Evolutionary conservation across 2,797 vertebrate genomes (phyloP), one percentile per base, ranked within the genome.

Genomic region (Mus minutoides): DNA sequence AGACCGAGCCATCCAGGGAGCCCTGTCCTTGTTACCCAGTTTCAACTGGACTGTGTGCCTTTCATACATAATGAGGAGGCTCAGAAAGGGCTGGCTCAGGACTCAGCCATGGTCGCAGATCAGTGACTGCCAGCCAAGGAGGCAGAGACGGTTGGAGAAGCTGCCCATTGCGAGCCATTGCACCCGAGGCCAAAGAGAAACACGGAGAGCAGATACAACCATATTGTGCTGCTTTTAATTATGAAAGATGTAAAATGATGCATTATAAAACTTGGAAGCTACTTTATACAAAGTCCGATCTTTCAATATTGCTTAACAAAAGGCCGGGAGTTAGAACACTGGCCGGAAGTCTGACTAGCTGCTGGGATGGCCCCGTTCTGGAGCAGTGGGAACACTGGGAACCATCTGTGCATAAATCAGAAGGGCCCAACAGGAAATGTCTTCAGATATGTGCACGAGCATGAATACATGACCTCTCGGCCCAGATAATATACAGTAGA

Each of bases 211-310:
- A 96, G 94, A 78, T 90, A 94, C 95, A 91, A 96, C 90, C 92
- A 92, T 96, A 97, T 83, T 96, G 98, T 97, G 97, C 96, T 96
- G 96, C 94, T 96, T 98, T 98, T 98, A 98, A 98, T 98, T 98
- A 98, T 0, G 97, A 98, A 98, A 98, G 97, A 97, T 98, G 98
- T 97, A 98, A 98, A 98, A 98, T 94, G 94, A 98, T 92, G 97
- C 94, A 88, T 98, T 98, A 98, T 96, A 98, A 98, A 98, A 98
- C 97, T 88, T 60, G 96, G 96, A 98, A 98, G 97, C 98, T 95
- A 97, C 91, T 97, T 98, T 97, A 95, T 96, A 98, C 97, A 96
- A 98, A 98, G 96, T 94, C 92, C 95, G 92, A 97, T 96, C 90
- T 97, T 98, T 98, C 98, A 98, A 97, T 98, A 98, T 97, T 58